These are phyloP conservation scores for Ahaetulla prasina DNA, from an alignment of 2,113 vertebrate genomes.

Conservation along the genomic window DNA sequence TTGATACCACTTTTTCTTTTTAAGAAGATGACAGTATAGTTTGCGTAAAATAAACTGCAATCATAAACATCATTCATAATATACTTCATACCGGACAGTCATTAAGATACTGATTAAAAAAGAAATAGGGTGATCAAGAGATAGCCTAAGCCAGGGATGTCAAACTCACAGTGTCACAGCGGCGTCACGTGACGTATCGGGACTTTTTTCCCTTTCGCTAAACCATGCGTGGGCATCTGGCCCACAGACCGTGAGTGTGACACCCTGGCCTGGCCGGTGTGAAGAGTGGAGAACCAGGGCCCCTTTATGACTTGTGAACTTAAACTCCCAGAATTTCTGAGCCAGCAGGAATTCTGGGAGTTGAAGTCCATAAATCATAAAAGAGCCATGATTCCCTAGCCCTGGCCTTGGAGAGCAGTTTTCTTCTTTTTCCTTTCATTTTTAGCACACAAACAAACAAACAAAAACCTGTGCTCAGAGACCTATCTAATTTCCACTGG, in stretches of 20 bases:
- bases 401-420: background rate
- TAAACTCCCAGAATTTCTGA: too few species aligned
- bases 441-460: background rate
- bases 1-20: background rate
- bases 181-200: too few species aligned
- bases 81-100: background rate
- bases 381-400: too few species aligned
- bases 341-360: too few species aligned
- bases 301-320: too few species aligned
- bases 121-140: background rate
- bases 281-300: background rate
- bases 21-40: background rate
- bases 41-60: background rate
- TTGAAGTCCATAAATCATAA: too few species aligned
- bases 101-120: background rate
- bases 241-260: too few species aligned
- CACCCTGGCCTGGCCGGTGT: too few species aligned
- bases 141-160: background rate
- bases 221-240: too few species aligned
- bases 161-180: too few species aligned
- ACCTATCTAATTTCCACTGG: background rate
- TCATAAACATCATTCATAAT: background rate
- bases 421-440: background rate
- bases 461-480: background rate
- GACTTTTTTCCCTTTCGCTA: too few species aligned